Evolutionary conservation across 2,797 vertebrate genomes (phyloP).

Genomic region (Poliocrania exsul): DNA sequence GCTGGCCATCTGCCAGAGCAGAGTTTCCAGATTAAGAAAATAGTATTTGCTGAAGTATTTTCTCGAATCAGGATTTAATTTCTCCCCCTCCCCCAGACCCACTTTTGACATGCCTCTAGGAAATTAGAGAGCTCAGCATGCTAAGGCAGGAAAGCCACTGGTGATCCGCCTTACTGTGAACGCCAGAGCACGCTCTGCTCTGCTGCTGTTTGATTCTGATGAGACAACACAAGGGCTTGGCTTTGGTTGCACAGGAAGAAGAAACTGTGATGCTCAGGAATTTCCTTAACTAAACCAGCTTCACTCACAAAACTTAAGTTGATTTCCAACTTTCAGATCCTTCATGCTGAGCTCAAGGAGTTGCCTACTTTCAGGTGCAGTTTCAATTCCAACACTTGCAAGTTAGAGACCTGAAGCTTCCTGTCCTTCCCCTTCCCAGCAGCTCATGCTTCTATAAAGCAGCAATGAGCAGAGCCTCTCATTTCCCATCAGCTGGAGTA

Average conservation of each 20-base stretch:
- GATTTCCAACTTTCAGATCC: not conserved
- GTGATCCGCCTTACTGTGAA: not conserved
- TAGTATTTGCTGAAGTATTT: not conserved
- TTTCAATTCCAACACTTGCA: not conserved
- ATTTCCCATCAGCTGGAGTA: not conserved
- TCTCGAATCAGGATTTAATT: not conserved
- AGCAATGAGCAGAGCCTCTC: not conserved
- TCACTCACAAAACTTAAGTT: not conserved
- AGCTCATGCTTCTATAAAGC: not conserved
- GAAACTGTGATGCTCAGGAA: not conserved
- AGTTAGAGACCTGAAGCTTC: not conserved
- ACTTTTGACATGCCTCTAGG: not conserved
- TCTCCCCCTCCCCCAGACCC: not conserved
- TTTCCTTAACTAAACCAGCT: not conserved
- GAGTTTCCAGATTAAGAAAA: not conserved
- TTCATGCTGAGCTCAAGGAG: not conserved
- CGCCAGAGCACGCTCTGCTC: not conserved
- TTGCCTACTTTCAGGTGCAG: not conserved
- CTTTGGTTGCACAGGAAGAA: not conserved
- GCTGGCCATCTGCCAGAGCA: not conserved
- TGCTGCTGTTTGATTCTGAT: not conserved
- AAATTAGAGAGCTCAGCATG: not conserved
- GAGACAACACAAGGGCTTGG: rapidly evolving
- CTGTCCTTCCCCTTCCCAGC: not conserved
- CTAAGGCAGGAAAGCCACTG: not conserved